Evolutionary conservation across 2,888 invertebrate genomes (phyloP), one percentile per base, ranked within the genome.

Genomic region (Pseudococcus longispinus): DNA sequence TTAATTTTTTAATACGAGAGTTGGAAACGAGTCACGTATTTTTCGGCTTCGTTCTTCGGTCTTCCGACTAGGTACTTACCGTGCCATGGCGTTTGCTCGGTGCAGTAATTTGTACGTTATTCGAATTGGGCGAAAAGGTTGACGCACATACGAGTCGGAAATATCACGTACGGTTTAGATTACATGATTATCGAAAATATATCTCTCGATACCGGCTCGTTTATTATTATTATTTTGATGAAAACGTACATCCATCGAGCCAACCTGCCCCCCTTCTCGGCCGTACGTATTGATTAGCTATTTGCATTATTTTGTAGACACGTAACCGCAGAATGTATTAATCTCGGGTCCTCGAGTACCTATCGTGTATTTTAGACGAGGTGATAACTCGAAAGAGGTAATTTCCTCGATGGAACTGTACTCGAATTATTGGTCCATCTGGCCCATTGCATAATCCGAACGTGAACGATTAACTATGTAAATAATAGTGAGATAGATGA

Each of bases 21-120:
- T 84, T 60, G 26, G 65, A 84, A 84, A 60, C 84, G 55, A 60
- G 84, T 84, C 84, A 84, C 84, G 84, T 84, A 84, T 84, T 84
- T 84, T 84, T 60, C 32, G 84, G 29, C 60, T 84, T 60, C 15
- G 29, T 46, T 6, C 11, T 13, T 6, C 3, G 51, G 6, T 51
- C 51, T 18, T 18, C 5, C n/a, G 4, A 18, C 44, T 46, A 2
- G 29, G 15, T 70, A 20, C 15, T 11, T 70, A 11, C 29, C 5
- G 29, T 70, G 20, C n/a, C 51, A 13, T 13, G 51, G n/a, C n/a
- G 37, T 37, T 8, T 37, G 37, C 37, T 37, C 37, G 70, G 3
- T 23, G 70, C 9, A 23, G 32, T 32, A 74, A 74, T 29, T 29
- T 51, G n/a, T 46, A 46, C 44, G 37, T 37, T 15, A 15, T 46